These are phyloP conservation scores for Lepidurus couesii DNA, from an alignment of 1,140 invertebrate genomes.

Conservation along the genomic window DNA sequence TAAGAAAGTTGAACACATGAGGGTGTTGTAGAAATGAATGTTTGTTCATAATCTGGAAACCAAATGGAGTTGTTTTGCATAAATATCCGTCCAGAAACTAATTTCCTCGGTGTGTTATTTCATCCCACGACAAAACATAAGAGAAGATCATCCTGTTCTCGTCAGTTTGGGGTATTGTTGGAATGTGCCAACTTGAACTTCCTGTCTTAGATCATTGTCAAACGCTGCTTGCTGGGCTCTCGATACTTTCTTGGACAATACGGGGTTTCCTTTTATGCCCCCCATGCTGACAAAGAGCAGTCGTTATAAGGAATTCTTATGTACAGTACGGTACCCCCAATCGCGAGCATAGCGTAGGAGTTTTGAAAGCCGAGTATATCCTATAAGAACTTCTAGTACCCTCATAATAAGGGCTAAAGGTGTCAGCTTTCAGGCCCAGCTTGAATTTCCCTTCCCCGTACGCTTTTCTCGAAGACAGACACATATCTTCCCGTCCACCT, in stretches of 20 bases:
- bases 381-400: conserved; percentile 10
- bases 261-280: neutral
- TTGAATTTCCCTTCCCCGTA: neutral
- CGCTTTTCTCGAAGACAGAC: neutral
- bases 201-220: conserved; percentile 19
- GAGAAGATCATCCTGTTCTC: neutral
- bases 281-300: neutral
- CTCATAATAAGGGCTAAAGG: conserved; percentile 3
- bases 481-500: neutral
- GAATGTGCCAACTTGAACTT: conserved; percentile 14
- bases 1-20: neutral
- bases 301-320: conserved; percentile 2
- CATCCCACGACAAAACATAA: neutral
- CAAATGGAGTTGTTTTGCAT: neutral
- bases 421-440: conserved; percentile 10
- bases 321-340: neutral
- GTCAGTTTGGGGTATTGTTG: neutral
- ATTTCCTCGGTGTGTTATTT: conserved; percentile 14
- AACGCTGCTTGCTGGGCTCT: neutral
- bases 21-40: neutral
- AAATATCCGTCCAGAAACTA: conserved; percentile 6
- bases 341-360: neutral
- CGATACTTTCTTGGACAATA: neutral
- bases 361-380: neutral
- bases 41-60: neutral